phyloP scores from a whole-genome alignment of 2,888 invertebrate genomes.

The Clivina fossor region DNA sequence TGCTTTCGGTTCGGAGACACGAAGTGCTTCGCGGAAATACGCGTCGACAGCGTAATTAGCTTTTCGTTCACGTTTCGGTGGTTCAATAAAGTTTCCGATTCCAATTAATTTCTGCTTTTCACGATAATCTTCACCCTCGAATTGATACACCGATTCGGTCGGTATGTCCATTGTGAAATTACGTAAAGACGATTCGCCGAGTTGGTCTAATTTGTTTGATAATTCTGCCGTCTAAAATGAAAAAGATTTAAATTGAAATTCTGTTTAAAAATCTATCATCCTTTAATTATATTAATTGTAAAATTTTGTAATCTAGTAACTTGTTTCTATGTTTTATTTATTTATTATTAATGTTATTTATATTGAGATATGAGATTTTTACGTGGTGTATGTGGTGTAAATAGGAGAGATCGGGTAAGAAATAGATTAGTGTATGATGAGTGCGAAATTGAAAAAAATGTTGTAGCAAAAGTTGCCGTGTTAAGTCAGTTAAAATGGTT shows the following conservation, averaged over 20 bases:
- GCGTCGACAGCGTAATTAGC: conserved; percentile 99
- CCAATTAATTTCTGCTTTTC: conserved; percentile 87
- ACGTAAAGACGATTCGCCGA: conserved; percentile 89
- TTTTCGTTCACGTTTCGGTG: conserved; percentile 97
- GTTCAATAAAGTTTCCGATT: conserved; percentile 97
- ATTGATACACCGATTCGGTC: conserved; percentile 90
- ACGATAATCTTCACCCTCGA: conserved; percentile 98
- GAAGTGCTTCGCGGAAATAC: conserved; percentile 93
- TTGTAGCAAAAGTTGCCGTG: too few relatives aligned
- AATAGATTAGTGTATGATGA: too few relatives aligned
- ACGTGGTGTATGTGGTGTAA: too few relatives aligned
- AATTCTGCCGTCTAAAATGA: conserved; percentile 76
- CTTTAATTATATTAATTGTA: too few relatives aligned
- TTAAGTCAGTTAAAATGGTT: too few relatives aligned
- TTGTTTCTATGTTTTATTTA: too few relatives aligned
- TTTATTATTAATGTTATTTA: too few relatives aligned
- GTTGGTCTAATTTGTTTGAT: conserved; percentile 81
- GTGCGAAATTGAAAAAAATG: too few relatives aligned
- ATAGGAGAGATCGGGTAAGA: too few relatives aligned
- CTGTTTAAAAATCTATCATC: too few relatives aligned
- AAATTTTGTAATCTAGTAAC: too few relatives aligned
- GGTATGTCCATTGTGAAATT: conserved; percentile 93
- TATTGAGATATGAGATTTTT: too few relatives aligned
- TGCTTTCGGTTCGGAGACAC: conserved; percentile 96
- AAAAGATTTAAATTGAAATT: conserved; percentile 36